phyloP scores from a whole-genome alignment of 1,140 invertebrate species.

The Habropoda laboriosa region DNA sequence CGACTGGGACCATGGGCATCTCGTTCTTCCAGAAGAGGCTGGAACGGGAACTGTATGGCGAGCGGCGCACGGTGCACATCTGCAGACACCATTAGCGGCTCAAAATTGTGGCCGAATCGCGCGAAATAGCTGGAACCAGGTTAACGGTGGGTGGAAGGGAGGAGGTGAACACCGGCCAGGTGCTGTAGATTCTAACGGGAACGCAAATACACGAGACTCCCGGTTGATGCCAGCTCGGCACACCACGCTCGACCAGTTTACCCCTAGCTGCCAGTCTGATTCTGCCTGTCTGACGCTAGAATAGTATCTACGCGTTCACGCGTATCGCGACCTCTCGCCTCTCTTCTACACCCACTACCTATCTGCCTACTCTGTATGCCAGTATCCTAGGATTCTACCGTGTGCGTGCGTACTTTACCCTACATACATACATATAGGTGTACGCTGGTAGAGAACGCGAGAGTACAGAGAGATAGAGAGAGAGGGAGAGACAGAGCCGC shows the following conservation, averaged over 20 bases:
- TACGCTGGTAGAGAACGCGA: background rate
- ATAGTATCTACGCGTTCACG: background rate
- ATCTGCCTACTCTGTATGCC: background rate
- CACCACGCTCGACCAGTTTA: background rate
- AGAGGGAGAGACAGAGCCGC: background rate
- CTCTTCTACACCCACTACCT: background rate
- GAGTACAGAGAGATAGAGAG: background rate
- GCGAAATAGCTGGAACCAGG: background rate
- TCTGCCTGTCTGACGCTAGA: background rate
- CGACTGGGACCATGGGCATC: slow-evolving; percentile 11
- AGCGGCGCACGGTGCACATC: background rate
- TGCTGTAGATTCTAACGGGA: background rate
- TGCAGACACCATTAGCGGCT: slow-evolving; percentile 26
- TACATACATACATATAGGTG: too few relatives aligned
- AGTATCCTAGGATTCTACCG: too few relatives aligned
- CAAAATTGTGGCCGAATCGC: slow-evolving; percentile 27
- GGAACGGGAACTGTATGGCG: background rate
- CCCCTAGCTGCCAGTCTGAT: background rate
- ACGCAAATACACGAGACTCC: background rate
- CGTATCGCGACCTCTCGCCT: background rate
- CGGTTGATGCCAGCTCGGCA: background rate
- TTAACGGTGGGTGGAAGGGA: background rate
- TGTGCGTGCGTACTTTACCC: background rate
- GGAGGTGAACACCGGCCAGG: too few relatives aligned
- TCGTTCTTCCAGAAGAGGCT: slow-evolving; percentile 3